A percentile compares a stretch with the other conserved stretches of the same genome.
phyloP scores from a whole-genome alignment of 2,888 invertebrate species.

The Agriopis marginaria region DNA sequence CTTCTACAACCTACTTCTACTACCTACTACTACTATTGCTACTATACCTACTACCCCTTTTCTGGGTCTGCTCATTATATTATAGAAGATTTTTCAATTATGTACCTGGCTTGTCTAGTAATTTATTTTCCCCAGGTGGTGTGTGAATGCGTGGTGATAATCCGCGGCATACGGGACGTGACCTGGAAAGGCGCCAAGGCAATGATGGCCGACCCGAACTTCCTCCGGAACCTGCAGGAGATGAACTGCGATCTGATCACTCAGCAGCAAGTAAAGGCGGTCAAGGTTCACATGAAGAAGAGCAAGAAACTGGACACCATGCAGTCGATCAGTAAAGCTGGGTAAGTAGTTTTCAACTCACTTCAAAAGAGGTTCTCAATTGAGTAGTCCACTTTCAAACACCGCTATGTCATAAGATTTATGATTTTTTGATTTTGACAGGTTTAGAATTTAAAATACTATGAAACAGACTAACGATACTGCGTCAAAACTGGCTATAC shows the following conservation, averaged over 20 bases:
- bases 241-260: constrained; percentile 94
- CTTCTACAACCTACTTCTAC: too few relatives aligned
- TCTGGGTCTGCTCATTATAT: too few relatives aligned
- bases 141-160: constrained; percentile 95
- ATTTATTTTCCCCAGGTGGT: constrained; percentile 82
- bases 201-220: constrained; percentile 97
- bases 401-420: too few relatives aligned
- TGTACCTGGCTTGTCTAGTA: not conserved
- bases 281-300: constrained; percentile 91
- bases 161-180: constrained; percentile 93
- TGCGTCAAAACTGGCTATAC: too few relatives aligned
- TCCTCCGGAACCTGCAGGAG: constrained; percentile 92
- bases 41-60: too few relatives aligned
- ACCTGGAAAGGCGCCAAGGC: constrained; percentile 96
- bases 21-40: too few relatives aligned
- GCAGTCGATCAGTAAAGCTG: constrained; percentile 94
- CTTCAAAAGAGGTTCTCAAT: too few relatives aligned
- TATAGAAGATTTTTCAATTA: too few relatives aligned
- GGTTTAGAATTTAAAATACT: too few relatives aligned
- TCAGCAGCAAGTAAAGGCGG: constrained; percentile 89
- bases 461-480: too few relatives aligned
- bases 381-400: too few relatives aligned
- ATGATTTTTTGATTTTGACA: too few relatives aligned
- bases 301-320: constrained; percentile 92
- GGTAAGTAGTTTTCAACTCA: constrained; percentile 63